Evolutionary conservation across 2,113 vertebrate genomes (phyloP).

Genomic region (Deroptyus accipitrinus): DNA sequence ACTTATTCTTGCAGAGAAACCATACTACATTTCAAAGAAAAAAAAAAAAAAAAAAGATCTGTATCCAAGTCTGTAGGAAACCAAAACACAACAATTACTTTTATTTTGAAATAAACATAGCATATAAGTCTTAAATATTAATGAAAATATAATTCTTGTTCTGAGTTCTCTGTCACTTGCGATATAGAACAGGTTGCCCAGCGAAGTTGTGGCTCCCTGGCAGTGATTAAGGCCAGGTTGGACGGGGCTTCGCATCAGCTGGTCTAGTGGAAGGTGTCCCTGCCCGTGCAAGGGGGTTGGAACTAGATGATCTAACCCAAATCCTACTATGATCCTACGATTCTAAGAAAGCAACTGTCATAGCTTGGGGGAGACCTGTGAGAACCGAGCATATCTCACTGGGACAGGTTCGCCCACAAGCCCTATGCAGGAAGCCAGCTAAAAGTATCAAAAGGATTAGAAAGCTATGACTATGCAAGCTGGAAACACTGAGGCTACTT

Average conservation of each 20-base stretch:
- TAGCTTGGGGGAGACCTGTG: not conserved
- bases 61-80: not conserved
- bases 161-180: not conserved
- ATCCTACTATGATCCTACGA: not conserved
- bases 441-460: not conserved
- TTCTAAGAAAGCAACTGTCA: not conserved
- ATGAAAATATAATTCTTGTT: not conserved
- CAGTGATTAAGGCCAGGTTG: not conserved
- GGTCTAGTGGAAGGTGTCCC: not conserved
- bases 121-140: not conserved
- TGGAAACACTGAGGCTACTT: not conserved
- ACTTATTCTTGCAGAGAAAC: not conserved
- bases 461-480: not conserved
- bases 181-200: not conserved
- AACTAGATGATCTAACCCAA: not conserved
- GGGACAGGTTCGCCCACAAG: not conserved
- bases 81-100: not conserved
- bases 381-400: not conserved
- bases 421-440: not conserved
- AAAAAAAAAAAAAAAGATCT: not conserved
- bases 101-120: not conserved
- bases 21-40: not conserved
- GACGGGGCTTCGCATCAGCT: fast-evolving
- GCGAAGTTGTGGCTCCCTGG: not conserved
- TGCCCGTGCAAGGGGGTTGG: not conserved